Evolutionary conservation across 2,888 invertebrate species (phyloP).

Genomic region (Cartodere bifasciata): DNA sequence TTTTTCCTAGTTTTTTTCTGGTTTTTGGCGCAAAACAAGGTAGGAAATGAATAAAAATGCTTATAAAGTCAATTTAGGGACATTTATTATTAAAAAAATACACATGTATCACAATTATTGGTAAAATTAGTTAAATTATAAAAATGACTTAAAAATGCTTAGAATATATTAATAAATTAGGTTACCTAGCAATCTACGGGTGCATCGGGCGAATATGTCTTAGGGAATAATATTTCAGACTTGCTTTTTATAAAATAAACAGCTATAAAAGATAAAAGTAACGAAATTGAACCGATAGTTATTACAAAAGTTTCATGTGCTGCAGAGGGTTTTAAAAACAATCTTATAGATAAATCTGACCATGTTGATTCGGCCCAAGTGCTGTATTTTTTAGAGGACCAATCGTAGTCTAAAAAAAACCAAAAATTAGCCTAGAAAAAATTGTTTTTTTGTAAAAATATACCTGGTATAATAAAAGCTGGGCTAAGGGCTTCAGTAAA

Average conservation of each 20-base stretch:
- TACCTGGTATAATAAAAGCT: constrained; percentile 65
- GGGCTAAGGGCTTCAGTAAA: constrained; percentile 66
- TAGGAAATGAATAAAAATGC: too few relatives aligned
- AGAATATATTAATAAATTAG: too few relatives aligned
- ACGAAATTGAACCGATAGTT: constrained; percentile 38
- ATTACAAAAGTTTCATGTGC: constrained; percentile 42
- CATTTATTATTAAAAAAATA: too few relatives aligned
- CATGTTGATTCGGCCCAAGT: constrained; percentile 87
- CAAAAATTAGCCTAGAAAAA: constrained; percentile 2
- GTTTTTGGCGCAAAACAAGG: too few relatives aligned
- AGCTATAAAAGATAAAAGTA: constrained; percentile 38
- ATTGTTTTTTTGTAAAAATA: constrained; percentile 14
- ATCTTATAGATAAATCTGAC: constrained; percentile 56
- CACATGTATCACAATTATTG: too few relatives aligned
- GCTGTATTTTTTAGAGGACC: constrained; percentile 63
- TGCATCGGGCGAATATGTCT: constrained; percentile 17
- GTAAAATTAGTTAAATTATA: too few relatives aligned
- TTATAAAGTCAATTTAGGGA: too few relatives aligned
- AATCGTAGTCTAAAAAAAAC: constrained; percentile 52
- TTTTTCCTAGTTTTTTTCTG: too few relatives aligned
- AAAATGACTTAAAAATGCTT: too few relatives aligned
- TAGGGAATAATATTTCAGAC: constrained; percentile 36
- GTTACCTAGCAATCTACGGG: constrained; percentile 24
- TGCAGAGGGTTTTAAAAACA: constrained; percentile 64
- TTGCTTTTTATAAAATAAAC: constrained; percentile 41